Base-by-base conservation (phyloP, 2,113 vertebrate species). In the Epinephelus cyanopodus region DNA sequence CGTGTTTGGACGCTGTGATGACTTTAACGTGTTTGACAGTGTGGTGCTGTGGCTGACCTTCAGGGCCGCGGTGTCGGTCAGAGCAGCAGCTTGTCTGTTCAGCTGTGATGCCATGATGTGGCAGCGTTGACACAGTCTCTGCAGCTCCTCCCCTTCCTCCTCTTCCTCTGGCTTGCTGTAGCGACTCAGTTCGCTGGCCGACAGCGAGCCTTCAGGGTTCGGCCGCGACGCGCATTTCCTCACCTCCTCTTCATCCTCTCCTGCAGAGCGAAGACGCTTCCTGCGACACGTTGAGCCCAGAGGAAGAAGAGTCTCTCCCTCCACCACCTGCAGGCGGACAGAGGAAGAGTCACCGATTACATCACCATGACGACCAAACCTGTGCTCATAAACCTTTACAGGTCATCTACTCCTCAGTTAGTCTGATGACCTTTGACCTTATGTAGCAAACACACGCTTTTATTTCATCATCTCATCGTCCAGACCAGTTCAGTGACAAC, bases 21-120 rank as follows among this genome's bases (percentile, higher is more conserved):
- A 37, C 33, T 37, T 37, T 37, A 37, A 37, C 33, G 1, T 37
- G 33, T 37, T 37, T 37, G 33, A 37, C 33, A 37, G 1, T 45
- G 42, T 45, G 42, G 42, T 45, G 42, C 3, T 71, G 52, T 67
- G 23, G 6, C 37, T 78, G 75, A 98, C 97, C 96, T 95, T 95
- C 62, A 94, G 88, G 2, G 92, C 87, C 29, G 93, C 80, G 11
- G 95, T 92, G n/a, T 95, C 91, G 11, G 94, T 93, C 90, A 97
- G 87, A 81, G 95, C 95, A n/a, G 95, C 90, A 5, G 96, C 97
- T 87, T 97, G 96, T 79, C 94, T 94, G 91, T 93, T 95, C 81
- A 97, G 94, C 86, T 97, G 96, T 27, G 94, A 93, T 15, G 96
- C 90, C 85, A 96, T 95, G 77, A 95, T 92, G 90, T 97, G 96